Evolutionary conservation across 2,113 vertebrate species (phyloP).

Genomic region (human): DNA sequence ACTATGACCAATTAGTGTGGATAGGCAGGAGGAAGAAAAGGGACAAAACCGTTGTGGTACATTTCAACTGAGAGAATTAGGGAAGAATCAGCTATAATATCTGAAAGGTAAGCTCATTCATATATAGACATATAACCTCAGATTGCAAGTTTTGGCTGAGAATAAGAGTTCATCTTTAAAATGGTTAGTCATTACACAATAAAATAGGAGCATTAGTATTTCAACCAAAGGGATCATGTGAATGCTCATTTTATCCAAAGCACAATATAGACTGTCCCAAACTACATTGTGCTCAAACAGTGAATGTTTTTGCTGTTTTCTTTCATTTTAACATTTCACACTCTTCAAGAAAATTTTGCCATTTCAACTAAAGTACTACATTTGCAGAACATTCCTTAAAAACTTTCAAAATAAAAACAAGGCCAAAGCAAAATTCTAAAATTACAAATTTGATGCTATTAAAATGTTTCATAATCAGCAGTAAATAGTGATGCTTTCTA

Average conservation of each 20-base stretch:
- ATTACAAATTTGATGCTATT: constrained; percentile 46
- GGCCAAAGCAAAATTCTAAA: constrained; percentile 22
- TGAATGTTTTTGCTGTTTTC: constrained; percentile 82
- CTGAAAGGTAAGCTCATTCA: constrained; percentile 87
- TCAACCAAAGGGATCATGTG: constrained; percentile 96
- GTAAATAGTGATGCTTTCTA: constrained; percentile 58
- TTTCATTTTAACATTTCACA: constrained; percentile 70
- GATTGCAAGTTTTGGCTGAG: constrained; percentile 87
- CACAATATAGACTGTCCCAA: constrained; percentile 87
- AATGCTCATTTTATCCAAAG: constrained; percentile 74
- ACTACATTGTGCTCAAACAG: constrained; percentile 81
- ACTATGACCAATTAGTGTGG: constrained; percentile 81
- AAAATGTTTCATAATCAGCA: constrained; percentile 65
- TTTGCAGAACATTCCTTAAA: constrained; percentile 62
- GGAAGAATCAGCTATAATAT: constrained; percentile 78
- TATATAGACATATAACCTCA: constrained; percentile 61
- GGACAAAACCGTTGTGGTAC: constrained; percentile 71
- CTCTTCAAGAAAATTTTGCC: constrained; percentile 29
- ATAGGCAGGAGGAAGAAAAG: constrained; percentile 85
- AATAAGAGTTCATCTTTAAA: constrained; percentile 90
- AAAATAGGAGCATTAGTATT: constrained; percentile 89
- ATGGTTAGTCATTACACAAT: constrained; percentile 88
- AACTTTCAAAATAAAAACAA: constrained; percentile 60
- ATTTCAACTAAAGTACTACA: constrained; percentile 57
- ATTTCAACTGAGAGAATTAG: constrained; percentile 60